Percentiles rank a stretch among this genome's conserved stretches.
phyloP scores from a whole-genome alignment of 2,797 vertebrate genomes.

The Mormyrops boulengeri region DNA sequence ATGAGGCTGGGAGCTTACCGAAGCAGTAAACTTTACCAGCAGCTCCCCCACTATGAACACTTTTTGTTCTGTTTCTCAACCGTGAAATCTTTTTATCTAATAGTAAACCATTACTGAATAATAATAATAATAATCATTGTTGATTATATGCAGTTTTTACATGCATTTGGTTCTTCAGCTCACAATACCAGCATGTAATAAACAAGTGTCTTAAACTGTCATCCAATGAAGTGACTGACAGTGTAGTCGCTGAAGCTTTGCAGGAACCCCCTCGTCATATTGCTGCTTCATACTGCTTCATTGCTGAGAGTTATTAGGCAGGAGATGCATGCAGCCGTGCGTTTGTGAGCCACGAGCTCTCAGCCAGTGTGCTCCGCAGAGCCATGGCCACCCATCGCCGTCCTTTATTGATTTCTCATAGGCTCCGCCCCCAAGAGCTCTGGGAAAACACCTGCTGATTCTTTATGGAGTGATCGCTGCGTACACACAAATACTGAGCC shows the following conservation, averaged over 20 bases:
- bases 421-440: not conserved
- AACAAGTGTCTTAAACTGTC: not conserved
- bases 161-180: not conserved
- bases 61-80: not conserved
- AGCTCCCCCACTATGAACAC: not conserved
- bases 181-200: not conserved
- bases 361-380: not conserved
- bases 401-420: not conserved
- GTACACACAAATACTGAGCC: not conserved
- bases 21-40: not conserved
- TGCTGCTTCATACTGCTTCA: not conserved
- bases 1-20: not conserved
- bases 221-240: not conserved
- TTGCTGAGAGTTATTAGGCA: not conserved
- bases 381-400: not conserved
- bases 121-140: not conserved
- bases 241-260: not conserved
- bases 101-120: not conserved
- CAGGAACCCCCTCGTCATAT: not conserved
- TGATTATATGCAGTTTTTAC: not conserved
- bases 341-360: not conserved
- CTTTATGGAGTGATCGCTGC: not conserved
- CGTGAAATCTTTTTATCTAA: not conserved
- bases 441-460: slow-evolving; percentile 11
- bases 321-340: not conserved